Percentiles rank a stretch among this genome's conserved stretches.
These are phyloP conservation scores for Euleptes europaea DNA, from an alignment of 2,113 vertebrate genomes.

Conservation along the genomic window DNA sequence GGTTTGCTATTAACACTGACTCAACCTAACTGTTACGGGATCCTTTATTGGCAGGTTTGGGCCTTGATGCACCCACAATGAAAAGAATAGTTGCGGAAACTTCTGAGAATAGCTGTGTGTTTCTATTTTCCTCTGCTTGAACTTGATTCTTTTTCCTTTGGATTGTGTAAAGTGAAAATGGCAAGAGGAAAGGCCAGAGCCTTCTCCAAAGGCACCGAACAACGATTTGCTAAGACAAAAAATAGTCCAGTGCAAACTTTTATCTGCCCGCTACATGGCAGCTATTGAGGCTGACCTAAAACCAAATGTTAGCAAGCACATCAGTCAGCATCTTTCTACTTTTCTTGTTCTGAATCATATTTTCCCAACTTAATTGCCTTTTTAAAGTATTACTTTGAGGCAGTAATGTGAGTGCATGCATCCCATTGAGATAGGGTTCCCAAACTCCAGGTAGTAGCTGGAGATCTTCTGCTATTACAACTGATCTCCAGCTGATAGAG, in stretches of 20 bases:
- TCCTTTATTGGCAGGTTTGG: background rate
- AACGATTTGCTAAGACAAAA: background rate
- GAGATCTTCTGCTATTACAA: no score
- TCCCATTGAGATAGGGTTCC: no score
- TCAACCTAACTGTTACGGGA: background rate
- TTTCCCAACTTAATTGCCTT: no score
- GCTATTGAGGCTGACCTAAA: background rate
- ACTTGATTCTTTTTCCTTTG: background rate
- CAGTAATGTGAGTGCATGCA: no score
- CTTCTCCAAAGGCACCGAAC: background rate
- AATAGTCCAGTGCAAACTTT: background rate
- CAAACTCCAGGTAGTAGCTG: no score
- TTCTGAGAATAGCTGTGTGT: background rate
- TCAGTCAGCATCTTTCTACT: background rate
- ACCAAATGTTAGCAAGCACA: background rate
- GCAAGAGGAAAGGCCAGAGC: background rate
- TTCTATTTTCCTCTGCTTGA: background rate
- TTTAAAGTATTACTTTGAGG: no score
- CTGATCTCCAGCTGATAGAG: no score
- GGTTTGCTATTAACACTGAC: background rate
- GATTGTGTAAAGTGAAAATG: background rate
- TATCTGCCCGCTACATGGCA: background rate
- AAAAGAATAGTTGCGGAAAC: background rate
- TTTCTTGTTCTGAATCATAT: no score
- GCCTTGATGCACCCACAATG: background rate